Percentiles rank a stretch among this genome's conserved stretches.
Evolutionary conservation across 2,888 invertebrate species (phyloP).

Genomic region (Thereva nobilitata): DNA sequence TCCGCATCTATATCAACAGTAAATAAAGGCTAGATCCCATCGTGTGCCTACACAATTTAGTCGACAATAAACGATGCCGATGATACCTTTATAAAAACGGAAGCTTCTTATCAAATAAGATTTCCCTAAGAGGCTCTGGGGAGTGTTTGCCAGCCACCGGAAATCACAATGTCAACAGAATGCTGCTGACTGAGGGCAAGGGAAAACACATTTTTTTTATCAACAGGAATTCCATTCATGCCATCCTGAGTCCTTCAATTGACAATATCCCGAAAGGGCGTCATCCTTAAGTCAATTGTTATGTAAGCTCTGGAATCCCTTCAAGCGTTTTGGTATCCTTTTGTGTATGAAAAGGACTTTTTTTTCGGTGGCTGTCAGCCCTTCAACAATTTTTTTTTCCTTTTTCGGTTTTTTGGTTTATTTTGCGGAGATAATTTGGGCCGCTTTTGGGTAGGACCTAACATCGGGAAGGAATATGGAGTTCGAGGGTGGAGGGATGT

Average conservation of each 20-base stretch:
- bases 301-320: conserved; percentile 31
- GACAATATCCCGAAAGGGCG: conserved; percentile 38
- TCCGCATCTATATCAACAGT: conserved; percentile 18
- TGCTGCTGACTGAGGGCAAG: background rate
- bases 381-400: conserved; percentile 17
- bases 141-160: conserved; percentile 25
- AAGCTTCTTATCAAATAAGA: conserved; percentile 33
- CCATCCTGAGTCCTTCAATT: conserved; percentile 29
- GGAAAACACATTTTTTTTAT: conserved; percentile 16
- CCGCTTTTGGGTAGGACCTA: conserved; percentile 1
- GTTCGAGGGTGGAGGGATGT: too few relatives aligned
- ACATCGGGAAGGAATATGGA: too few relatives aligned
- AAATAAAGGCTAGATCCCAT: conserved; percentile 17
- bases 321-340: conserved; percentile 22
- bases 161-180: conserved; percentile 31
- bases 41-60: background rate
- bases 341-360: conserved; percentile 18
- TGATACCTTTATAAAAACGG: conserved; percentile 24
- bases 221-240: conserved; percentile 33
- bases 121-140: conserved; percentile 9
- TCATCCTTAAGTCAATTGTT: conserved; percentile 39
- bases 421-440: conserved; percentile 33
- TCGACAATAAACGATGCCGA: conserved; percentile 17
- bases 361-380: conserved; percentile 12
- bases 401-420: conserved; percentile 4